Evolutionary conservation across 2,797 vertebrate genomes (phyloP).

Genomic region (Syndactyla subalaris): DNA sequence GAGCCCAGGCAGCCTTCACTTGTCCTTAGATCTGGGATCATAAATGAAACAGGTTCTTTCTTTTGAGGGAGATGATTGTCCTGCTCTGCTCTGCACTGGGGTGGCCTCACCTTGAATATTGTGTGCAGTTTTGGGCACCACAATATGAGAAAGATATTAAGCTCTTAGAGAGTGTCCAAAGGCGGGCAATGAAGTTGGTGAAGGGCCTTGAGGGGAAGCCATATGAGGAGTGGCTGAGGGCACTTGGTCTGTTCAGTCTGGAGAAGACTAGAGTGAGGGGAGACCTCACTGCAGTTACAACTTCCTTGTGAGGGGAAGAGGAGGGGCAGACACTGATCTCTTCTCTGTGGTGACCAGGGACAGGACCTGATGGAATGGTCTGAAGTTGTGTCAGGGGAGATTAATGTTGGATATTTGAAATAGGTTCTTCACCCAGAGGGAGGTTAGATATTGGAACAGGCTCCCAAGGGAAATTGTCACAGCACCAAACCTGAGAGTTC

Average conservation of each 20-base stretch:
- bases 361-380: background rate
- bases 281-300: background rate
- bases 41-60: background rate
- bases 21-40: background rate
- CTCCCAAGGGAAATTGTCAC: background rate
- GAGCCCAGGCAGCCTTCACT: background rate
- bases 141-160: background rate
- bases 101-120: background rate
- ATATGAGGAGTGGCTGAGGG: background rate
- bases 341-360: background rate
- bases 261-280: background rate
- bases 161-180: background rate
- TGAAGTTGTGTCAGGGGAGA: background rate
- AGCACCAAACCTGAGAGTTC: background rate
- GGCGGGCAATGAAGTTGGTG: background rate
- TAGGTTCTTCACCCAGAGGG: background rate
- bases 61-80: background rate
- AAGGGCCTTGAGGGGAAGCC: background rate
- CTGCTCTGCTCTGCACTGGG: background rate
- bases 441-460: background rate
- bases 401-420: background rate
- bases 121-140: background rate
- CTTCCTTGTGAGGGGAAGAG: background rate
- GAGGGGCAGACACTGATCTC: background rate
- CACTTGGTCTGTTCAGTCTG: background rate